These are phyloP conservation scores for Triplophysa siluroides DNA, from an alignment of 2,113 vertebrate species.

Conservation along the genomic window DNA sequence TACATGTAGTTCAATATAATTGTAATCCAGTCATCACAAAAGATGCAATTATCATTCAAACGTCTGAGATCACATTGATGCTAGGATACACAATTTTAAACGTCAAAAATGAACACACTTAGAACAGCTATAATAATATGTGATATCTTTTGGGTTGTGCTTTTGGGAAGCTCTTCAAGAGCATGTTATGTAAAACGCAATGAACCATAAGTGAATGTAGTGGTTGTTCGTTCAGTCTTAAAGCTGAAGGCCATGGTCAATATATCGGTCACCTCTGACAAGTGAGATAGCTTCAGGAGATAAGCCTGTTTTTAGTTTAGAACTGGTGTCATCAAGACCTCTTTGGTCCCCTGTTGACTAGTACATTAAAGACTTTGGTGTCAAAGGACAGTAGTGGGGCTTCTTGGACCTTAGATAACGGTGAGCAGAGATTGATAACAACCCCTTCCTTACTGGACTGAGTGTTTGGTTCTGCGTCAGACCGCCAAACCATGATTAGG, in stretches of 20 bases:
- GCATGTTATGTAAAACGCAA: background rate
- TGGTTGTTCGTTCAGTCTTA: background rate
- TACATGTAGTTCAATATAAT: background rate
- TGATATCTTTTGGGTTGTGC: background rate
- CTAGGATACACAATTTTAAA: too few relatives aligned
- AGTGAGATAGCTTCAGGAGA: slow-evolving; percentile 36
- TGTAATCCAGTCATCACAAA: background rate
- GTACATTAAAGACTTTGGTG: slow-evolving; percentile 52
- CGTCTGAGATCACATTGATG: background rate
- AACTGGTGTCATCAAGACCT: slow-evolving; percentile 27
- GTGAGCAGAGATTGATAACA: slow-evolving; percentile 36
- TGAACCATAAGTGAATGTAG: background rate
- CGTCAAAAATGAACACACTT: background rate
- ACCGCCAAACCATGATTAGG: slow-evolving; percentile 62
- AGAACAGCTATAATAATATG: background rate
- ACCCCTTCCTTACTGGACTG: slow-evolving; percentile 54
- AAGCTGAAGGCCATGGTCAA: slow-evolving; percentile 29
- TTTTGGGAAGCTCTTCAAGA: too few relatives aligned
- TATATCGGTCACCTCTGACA: slow-evolving; percentile 48
- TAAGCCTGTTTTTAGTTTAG: slow-evolving; percentile 14
- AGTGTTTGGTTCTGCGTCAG: slow-evolving; percentile 60
- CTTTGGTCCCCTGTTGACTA: slow-evolving; percentile 33
- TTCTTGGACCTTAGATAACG: slow-evolving; percentile 49
- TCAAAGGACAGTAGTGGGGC: slow-evolving; percentile 45
- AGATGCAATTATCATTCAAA: background rate